Base-by-base conservation (phyloP, 2,797 vertebrate species). In the Hydrophis major region DNA sequence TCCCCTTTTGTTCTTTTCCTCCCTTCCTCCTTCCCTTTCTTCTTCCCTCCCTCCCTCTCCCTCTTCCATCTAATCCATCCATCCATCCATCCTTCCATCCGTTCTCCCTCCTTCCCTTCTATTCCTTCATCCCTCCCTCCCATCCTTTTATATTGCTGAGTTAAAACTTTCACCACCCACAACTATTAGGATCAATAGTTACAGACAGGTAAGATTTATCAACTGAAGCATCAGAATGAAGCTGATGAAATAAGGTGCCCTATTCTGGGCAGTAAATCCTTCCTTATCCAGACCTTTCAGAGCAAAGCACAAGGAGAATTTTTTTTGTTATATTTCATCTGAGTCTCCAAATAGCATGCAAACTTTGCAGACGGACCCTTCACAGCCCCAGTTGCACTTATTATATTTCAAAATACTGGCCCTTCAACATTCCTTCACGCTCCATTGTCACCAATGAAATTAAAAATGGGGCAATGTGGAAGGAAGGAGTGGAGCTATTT, bases 81-180 rank as follows among this genome's bases (percentile, higher is more conserved):
- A 47, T 47, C 47, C 6, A 50, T 50, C 47, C 47, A 50, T 50
- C 55, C 55, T 56, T 16, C 13, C 13, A 50, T 50, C 50, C 7
- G 1, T 27, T 3, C 8, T 27, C 3, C 22, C 8, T 25, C 1
- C 22, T 7, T 60, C 1, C 22, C 7, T 60, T 1, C 7, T 60
- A 22, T 3, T 8, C 22, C 2, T 7, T 60, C 20, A 22, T 61
- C 28, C 61, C 27, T 12, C 11, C 63, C 63, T 66, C 22, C 22
- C 63, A n/a, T 66, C 12, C 6, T 69, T 32, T 1, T 4, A 13
- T 28, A 28, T 66, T 66, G 63, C 28, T 12, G 27, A 63, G 1
- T n/a, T 63, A 28, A 28, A 63, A 63, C 11, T 13, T 63, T 63
- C 3, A 63, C 12, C 11, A 13, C 11, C 27, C 3, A 11, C 27